phyloP scores from a whole-genome alignment of 1,140 invertebrate genomes.

The Battus philenor region DNA sequence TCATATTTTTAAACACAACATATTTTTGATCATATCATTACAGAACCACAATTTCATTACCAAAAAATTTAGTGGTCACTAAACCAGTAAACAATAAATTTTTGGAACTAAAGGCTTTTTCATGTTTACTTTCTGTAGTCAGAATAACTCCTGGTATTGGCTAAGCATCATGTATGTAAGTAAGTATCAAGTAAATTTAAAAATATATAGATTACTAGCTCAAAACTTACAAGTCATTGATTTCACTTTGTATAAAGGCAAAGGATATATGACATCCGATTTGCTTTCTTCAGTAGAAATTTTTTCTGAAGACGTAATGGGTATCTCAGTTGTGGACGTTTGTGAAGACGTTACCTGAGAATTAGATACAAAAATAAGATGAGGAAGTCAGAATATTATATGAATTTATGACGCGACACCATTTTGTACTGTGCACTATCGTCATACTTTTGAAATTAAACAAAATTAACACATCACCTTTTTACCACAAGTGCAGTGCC shows the following conservation, averaged over 20 bases:
- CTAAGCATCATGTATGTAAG: not conserved
- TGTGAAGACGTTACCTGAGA: conserved; percentile 44
- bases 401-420: too few species aligned
- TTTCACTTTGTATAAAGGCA: conserved; percentile 40
- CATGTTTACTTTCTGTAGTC: too few species aligned
- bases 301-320: conserved; percentile 37
- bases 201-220: not conserved
- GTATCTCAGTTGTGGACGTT: conserved; percentile 57
- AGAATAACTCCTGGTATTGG: too few species aligned
- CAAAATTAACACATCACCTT: conserved; percentile 36
- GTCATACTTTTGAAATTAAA: conserved; percentile 8
- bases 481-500: conserved; percentile 64
- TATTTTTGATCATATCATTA: too few species aligned
- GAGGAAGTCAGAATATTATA: too few species aligned
- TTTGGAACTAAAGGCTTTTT: too few species aligned
- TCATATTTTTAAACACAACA: too few species aligned
- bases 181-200: conserved; percentile 1
- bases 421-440: too few species aligned
- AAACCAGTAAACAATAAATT: too few species aligned
- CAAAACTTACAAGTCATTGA: conserved; percentile 29
- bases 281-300: conserved; percentile 23
- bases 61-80: too few species aligned
- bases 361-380: not conserved
- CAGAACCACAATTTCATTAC: too few species aligned
- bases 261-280: conserved; percentile 25